A percentile compares a stretch with the other conserved stretches of the same genome.
Evolutionary conservation across 2,113 vertebrate genomes (phyloP).

Genomic region (Psittacula cyanocephala): DNA sequence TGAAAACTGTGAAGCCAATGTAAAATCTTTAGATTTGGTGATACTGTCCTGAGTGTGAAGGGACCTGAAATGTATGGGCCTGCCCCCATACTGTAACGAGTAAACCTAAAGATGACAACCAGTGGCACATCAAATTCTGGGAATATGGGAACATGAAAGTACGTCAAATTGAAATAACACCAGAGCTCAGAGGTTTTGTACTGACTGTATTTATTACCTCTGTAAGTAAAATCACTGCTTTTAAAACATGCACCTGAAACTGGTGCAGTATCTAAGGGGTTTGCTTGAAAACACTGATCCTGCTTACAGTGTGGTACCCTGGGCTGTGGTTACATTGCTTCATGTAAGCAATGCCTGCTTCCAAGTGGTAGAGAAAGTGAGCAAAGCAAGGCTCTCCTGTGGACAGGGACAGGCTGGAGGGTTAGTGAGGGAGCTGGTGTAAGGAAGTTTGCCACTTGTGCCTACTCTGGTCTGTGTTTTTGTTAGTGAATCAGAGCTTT

Average conservation of each 20-base stretch:
- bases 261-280: neutral
- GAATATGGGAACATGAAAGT: neutral
- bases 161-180: neutral
- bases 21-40: neutral
- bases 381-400: neutral
- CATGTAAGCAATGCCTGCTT: rapidly evolving
- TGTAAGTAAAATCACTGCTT: neutral
- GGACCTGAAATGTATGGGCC: neutral
- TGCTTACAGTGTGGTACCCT: neutral
- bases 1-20: slow-evolving; percentile 18
- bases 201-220: neutral
- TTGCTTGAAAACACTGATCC: neutral
- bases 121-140: neutral
- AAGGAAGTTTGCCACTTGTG: neutral
- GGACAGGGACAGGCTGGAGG: neutral
- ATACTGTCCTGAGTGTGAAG: neutral
- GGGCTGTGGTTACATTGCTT: neutral
- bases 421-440: neutral
- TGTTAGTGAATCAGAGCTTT: neutral
- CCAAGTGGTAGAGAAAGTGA: neutral
- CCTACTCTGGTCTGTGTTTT: neutral
- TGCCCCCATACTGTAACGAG: neutral
- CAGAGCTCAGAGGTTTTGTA: neutral
- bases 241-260: neutral
- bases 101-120: slow-evolving; percentile 54